Percentiles rank a stretch among this genome's conserved stretches.
Conservation (phyloP, 2,113 vertebrate genomes). For the Eptatretus burgeri region DNA sequence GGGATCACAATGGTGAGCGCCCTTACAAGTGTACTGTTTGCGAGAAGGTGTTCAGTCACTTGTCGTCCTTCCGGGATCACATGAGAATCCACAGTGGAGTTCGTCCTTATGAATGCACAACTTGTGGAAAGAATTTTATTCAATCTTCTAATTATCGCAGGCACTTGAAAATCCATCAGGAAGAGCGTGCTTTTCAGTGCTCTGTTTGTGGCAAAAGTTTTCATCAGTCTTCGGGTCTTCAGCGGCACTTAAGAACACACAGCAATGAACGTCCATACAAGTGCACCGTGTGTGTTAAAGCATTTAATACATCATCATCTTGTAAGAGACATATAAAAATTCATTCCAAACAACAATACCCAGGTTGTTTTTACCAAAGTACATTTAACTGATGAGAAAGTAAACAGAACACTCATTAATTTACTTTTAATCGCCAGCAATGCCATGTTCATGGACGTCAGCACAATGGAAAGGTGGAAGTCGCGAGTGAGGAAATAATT, state of each 20-base stretch:
- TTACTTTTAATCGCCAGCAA: too few species aligned
- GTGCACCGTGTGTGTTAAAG: slow-evolving; percentile 68
- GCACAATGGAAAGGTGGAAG: too few species aligned
- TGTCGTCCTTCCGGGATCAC: slow-evolving; percentile 70
- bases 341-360: too few species aligned
- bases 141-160: slow-evolving; percentile 80
- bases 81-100: slow-evolving; percentile 63
- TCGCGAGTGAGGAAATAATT: too few species aligned
- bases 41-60: slow-evolving; percentile 74
- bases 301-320: slow-evolving; percentile 23
- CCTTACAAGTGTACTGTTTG: slow-evolving; percentile 84
- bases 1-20: slow-evolving; percentile 20
- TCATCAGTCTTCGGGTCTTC: slow-evolving; percentile 79
- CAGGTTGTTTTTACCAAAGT: too few species aligned
- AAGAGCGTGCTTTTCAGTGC: slow-evolving; percentile 77
- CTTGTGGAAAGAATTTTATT: slow-evolving; percentile 76
- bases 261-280: slow-evolving; percentile 87
- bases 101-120: slow-evolving; percentile 73
- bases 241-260: slow-evolving; percentile 66
- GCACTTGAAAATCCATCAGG: slow-evolving; percentile 65
- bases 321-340: too few species aligned
- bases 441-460: too few species aligned
- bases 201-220: slow-evolving; percentile 83
- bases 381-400: too few species aligned
- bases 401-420: too few species aligned